Percentiles rank a stretch among this genome's conserved stretches.
Evolutionary conservation across 2,113 vertebrate genomes (phyloP).

Genomic region (Chlorodrepanis virens): DNA sequence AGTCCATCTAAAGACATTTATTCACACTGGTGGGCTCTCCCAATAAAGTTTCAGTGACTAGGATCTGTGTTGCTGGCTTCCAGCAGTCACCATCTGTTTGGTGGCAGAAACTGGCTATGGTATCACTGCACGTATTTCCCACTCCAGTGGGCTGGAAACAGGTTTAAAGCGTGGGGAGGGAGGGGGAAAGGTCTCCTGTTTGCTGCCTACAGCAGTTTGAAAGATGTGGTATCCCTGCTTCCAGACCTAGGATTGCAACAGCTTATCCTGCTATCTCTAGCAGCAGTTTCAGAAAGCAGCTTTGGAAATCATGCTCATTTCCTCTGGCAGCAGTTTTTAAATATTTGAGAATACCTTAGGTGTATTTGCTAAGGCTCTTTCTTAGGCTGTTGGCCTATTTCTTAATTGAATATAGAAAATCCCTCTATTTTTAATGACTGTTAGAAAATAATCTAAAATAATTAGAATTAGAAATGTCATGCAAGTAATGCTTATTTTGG

Average conservation of each 20-base stretch:
- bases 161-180: conserved; percentile 49
- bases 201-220: conserved; percentile 39
- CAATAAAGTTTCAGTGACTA: conserved; percentile 80
- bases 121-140: conserved; percentile 68
- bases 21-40: conserved; percentile 74
- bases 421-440: not conserved
- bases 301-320: conserved; percentile 26
- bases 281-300: conserved; percentile 34
- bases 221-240: conserved; percentile 42
- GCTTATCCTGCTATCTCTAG: conserved; percentile 58
- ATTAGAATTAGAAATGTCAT: not conserved
- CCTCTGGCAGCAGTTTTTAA: conserved; percentile 36
- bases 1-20: conserved; percentile 83
- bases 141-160: conserved; percentile 77
- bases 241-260: conserved; percentile 61
- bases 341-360: conserved; percentile 27
- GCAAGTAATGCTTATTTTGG: not conserved
- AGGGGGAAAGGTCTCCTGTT: conserved; percentile 2
- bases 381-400: not conserved
- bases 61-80: conserved; percentile 75
- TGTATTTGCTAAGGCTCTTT: conserved; percentile 30
- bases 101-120: conserved; percentile 70
- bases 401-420: conserved; percentile 40
- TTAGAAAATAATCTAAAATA: conserved; percentile 24
- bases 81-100: conserved; percentile 88